Conservation (phyloP, 2,888 invertebrate species). For the Mythimna impura region DNA sequence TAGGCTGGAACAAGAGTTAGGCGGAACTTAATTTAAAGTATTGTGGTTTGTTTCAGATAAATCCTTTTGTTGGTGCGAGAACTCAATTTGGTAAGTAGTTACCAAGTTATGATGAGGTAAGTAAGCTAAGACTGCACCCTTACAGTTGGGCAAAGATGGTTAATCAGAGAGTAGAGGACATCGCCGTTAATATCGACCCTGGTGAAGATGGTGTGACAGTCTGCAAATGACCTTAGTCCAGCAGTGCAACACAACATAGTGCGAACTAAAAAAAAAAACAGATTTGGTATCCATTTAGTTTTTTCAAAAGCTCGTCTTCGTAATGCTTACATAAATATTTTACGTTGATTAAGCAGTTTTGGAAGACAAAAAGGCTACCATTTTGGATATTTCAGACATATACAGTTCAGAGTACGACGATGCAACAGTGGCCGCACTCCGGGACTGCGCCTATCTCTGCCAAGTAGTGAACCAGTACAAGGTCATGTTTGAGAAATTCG, state of each 20-base stretch:
- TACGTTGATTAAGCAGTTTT: not conserved
- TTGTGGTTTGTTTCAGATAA: slow-evolving; percentile 64
- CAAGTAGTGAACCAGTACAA: slow-evolving; percentile 75
- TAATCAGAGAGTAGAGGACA: not conserved
- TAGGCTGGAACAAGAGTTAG: too few relatives aligned
- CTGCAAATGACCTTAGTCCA: too few relatives aligned
- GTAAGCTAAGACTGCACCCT: not conserved
- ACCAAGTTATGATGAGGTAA: not conserved
- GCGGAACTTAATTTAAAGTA: not conserved
- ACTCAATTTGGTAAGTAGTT: slow-evolving; percentile 71
- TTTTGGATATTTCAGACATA: slow-evolving; percentile 73
- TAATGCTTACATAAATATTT: too few relatives aligned
- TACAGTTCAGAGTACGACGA: slow-evolving; percentile 75
- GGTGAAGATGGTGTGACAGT: too few relatives aligned
- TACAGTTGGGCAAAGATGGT: too few relatives aligned
- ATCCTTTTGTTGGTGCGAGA: slow-evolving; percentile 55
- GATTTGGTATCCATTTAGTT: too few relatives aligned
- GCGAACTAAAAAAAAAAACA: too few relatives aligned
- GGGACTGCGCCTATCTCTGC: slow-evolving; percentile 78
- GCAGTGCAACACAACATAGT: too few relatives aligned
- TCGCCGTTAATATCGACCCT: not conserved
- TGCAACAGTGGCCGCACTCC: slow-evolving; percentile 74
- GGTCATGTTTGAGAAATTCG: slow-evolving; percentile 78
- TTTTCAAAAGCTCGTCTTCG: too few relatives aligned
- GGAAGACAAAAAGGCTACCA: not conserved